Evolutionary conservation across 2,113 vertebrate genomes (phyloP).

Genomic region (Asarcornis scutulata): DNA sequence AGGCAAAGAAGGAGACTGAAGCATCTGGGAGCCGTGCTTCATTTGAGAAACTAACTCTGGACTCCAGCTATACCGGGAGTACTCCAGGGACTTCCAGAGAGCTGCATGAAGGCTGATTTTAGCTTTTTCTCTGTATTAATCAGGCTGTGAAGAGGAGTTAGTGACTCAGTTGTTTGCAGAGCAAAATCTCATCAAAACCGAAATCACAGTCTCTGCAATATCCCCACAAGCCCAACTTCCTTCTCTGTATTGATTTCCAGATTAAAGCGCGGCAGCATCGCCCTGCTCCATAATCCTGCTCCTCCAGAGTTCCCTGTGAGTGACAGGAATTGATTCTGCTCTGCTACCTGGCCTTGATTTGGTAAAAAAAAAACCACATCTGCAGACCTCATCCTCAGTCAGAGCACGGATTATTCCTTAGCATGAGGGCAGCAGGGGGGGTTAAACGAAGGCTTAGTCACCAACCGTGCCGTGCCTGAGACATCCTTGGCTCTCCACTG

Average conservation of each 20-base stretch:
- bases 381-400: constrained; percentile 16
- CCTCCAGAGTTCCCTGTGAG: constrained; percentile 56
- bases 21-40: background rate
- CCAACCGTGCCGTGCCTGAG: fast-evolving
- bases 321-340: constrained; percentile 73
- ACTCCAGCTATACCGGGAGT: background rate
- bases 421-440: background rate
- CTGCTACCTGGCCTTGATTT: background rate
- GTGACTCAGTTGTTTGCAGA: background rate
- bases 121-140: background rate
- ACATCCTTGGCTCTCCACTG: background rate
- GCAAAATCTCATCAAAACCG: constrained; percentile 34
- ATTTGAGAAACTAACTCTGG: background rate
- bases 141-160: background rate
- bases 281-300: constrained; percentile 65
- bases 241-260: constrained; percentile 61
- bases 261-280: constrained; percentile 10
- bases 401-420: background rate
- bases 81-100: background rate
- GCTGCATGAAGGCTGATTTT: background rate
- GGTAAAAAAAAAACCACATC: background rate
- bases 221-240: constrained; percentile 47
- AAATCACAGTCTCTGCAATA: background rate
- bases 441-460: background rate
- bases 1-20: background rate